Base-by-base conservation (phyloP, 2,113 vertebrate species). In the Pterocles gutturalis region DNA sequence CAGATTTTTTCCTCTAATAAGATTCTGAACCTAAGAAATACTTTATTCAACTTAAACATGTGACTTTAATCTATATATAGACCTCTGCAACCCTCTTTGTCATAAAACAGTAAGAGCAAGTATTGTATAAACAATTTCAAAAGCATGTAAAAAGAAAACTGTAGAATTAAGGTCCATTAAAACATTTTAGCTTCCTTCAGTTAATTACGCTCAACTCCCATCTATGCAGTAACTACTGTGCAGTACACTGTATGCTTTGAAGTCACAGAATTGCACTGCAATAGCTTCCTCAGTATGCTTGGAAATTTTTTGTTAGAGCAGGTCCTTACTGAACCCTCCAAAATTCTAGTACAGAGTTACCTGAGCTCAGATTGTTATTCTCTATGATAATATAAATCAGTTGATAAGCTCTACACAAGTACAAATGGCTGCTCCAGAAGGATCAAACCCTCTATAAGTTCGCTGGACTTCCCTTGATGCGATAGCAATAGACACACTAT, bases 381-480 rank as follows among this genome's bases (percentile, higher is more conserved):
- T 41, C 33, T 45, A 12, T 5, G 7, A 8, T 10, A 14, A 18
- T 9, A 58, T 9, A 41, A 46, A 76, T 18, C 5, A 16, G 10
- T 2, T 46, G 9, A 20, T 29, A 45, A 76, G 29, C 64, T 43
- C 57, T 18, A 11, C 26, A 25, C 7, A 33, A 41, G 26, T 9
- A 41, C n/a, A 43, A 77, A 34, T 0, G 1, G 58, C 53, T 67
- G 11, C n/a, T 43, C 18, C 0, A 0, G 7, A 33, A 49, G 14
- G 28, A 41, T 0, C 0, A 1, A 72, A 62, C 20, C 38, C 45
- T 28, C 5, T 6, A 1, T 4, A 43, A 21, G 18, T 34, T 14
- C 55, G 12, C 38, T 16, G n/a, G 34, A 29, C 24, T 43, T 60
- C 11, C 31, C 17, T 87, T 77, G 11, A 75, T 4, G 57, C 7